Evolutionary conservation across 2,797 vertebrate species (phyloP).

Genomic region (Kryptopterus vitreolus): DNA sequence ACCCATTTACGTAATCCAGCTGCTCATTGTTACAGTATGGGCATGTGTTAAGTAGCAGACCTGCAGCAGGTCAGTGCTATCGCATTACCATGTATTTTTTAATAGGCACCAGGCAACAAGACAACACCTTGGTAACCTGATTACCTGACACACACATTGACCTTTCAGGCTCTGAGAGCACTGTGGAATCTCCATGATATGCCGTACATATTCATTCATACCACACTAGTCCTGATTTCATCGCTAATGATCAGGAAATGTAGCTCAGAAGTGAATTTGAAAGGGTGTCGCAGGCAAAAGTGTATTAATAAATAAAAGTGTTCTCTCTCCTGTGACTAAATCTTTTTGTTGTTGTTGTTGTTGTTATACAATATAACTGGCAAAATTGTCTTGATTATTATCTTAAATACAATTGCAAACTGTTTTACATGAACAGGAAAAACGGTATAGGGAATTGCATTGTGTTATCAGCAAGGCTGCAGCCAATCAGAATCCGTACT

Average conservation of each 20-base stretch:
- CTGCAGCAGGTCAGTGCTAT: conserved; percentile 69
- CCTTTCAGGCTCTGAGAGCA: conserved; percentile 38
- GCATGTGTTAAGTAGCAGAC: conserved; percentile 59
- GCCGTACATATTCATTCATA: background rate
- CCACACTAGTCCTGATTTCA: background rate
- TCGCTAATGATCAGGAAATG: background rate
- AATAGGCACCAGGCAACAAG: conserved; percentile 61
- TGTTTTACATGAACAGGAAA: background rate
- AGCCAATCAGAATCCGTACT: background rate
- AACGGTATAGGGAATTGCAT: too few relatives aligned
- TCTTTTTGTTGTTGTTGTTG: background rate
- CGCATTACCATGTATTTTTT: conserved; percentile 74
- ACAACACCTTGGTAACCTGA: conserved; percentile 59
- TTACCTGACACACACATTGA: conserved; percentile 47
- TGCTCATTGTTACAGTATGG: conserved; percentile 36
- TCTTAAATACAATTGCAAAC: background rate
- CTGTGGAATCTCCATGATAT: conserved; percentile 13
- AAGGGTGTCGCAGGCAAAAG: background rate
- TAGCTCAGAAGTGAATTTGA: background rate
- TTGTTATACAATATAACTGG: background rate
- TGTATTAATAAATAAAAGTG: background rate
- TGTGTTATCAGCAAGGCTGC: background rate
- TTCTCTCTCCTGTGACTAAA: conserved; percentile 65
- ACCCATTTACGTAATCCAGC: conserved; percentile 32
- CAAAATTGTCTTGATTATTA: background rate